Evolutionary conservation across 2,888 invertebrate species (phyloP).

Genomic region (Leptura quadrifasciata): DNA sequence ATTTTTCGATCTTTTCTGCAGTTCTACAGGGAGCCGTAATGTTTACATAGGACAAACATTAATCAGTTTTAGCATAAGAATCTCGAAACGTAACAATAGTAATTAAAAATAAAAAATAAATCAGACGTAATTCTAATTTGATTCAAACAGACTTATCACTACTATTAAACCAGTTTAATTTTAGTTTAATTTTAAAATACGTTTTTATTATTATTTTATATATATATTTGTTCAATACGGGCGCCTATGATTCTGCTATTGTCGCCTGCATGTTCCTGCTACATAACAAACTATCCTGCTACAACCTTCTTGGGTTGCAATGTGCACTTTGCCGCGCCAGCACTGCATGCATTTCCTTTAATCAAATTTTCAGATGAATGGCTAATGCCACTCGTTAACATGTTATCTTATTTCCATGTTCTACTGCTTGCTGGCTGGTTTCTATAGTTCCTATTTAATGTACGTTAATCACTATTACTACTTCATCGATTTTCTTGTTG

Average conservation of each 20-base stretch:
- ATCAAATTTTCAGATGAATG: constrained; percentile 53
- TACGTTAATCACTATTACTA: constrained; percentile 59
- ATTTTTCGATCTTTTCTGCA: too few species aligned
- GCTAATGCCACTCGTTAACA: constrained; percentile 52
- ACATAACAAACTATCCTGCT: constrained; percentile 10
- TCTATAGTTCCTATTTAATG: constrained; percentile 54
- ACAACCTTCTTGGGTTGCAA: constrained; percentile 41
- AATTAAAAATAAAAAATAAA: too few species aligned
- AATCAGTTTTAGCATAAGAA: too few species aligned
- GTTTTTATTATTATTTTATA: too few species aligned
- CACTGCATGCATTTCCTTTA: constrained; percentile 49
- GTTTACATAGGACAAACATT: too few species aligned
- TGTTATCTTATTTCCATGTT: constrained; percentile 61
- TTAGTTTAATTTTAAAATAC: too few species aligned
- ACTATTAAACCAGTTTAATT: too few species aligned
- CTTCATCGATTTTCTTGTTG: constrained; percentile 41
- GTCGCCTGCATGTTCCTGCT: constrained; percentile 28
- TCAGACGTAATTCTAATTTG: too few species aligned
- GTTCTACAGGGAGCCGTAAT: too few species aligned
- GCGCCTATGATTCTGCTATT: constrained; percentile 24
- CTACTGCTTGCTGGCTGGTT: constrained; percentile 50
- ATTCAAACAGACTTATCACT: too few species aligned
- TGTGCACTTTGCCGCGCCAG: constrained; percentile 46
- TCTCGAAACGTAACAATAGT: too few species aligned
- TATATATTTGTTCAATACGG: too few species aligned